phyloP scores from a whole-genome alignment of 2,888 invertebrate genomes.

The Tachina fera region DNA sequence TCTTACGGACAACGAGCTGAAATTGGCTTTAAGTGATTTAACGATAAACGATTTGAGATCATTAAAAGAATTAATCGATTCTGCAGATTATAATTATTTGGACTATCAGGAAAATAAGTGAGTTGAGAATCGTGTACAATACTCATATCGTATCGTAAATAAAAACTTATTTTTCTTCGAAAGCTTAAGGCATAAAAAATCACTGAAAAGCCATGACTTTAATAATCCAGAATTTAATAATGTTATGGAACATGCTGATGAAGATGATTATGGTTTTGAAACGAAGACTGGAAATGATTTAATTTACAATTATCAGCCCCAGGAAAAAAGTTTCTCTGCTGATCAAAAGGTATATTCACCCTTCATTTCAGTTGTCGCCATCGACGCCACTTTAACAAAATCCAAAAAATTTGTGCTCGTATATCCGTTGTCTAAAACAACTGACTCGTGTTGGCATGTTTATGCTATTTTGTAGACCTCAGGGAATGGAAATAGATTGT shows the following conservation, averaged over 20 bases:
- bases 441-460: too few relatives aligned
- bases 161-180: neutral
- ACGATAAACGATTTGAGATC: conserved; percentile 77
- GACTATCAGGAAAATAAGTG: conserved; percentile 63
- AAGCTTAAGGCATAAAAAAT: conserved; percentile 9
- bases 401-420: too few relatives aligned
- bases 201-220: conserved; percentile 59
- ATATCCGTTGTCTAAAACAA: too few relatives aligned
- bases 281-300: neutral
- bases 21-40: conserved; percentile 77
- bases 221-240: conserved; percentile 63
- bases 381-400: too few relatives aligned
- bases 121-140: neutral
- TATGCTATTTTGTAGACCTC: too few relatives aligned
- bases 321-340: neutral
- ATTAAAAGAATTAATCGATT: conserved; percentile 77
- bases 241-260: conserved; percentile 35
- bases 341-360: conserved; percentile 44
- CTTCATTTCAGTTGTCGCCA: too few relatives aligned
- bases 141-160: neutral
- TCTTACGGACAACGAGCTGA: conserved; percentile 78
- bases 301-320: neutral
- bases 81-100: conserved; percentile 67
- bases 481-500: too few relatives aligned
- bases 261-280: conserved; percentile 66